Base-by-base conservation (phyloP, 1,140 invertebrate genomes). In the Pseudomyrmex dendroicus region DNA sequence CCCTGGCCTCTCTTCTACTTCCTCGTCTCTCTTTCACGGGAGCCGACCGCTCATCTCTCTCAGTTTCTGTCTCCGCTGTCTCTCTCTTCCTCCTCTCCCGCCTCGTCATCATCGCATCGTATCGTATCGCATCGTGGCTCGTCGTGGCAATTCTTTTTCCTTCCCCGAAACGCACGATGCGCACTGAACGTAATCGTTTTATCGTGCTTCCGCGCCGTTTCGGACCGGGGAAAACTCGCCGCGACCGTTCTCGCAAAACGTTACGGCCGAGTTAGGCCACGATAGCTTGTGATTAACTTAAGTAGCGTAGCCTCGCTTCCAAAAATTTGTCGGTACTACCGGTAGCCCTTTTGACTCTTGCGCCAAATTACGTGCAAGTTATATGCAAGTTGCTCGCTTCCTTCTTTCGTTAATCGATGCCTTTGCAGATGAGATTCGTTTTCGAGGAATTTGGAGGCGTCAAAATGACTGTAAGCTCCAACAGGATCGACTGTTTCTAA, bases 241-340 rank as follows among this genome's bases (percentile, higher is more conserved):
- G 22, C 63, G 52, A 80, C 44, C 44, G 54, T 59, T 67, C 50
- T 61, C 74, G 74, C 35, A 46, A 77, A 73, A 59, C 35, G 73
- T 66, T 77, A 77, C 76, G 66, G 76, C 76, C 66, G 66, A 80
- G 76, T 80, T 80, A 80, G 76, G 66, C 54, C 35, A 80, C 66
- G 76, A 72, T 80, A 70, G 54, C 76, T 80, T 80, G 76, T 80
- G 66, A 80, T 80, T 80, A 80, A 80, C 66, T 80, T 80, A 80
- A 80, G 76, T 80, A 80, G 66, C 67, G 66, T 72, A 80, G 76
- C 66, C 66, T 80, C 56, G 76, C 66, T 80, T 77, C 64, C 76
- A 80, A 80, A 35, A 80, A 72, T 72, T 68, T 54, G 8, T 80
- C 54, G 20, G 10, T 50, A 78, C 64, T 48, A 70, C 64, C 76